phyloP scores from a whole-genome alignment of 1,140 invertebrate genomes.

The Drosophila eugracilis region DNA sequence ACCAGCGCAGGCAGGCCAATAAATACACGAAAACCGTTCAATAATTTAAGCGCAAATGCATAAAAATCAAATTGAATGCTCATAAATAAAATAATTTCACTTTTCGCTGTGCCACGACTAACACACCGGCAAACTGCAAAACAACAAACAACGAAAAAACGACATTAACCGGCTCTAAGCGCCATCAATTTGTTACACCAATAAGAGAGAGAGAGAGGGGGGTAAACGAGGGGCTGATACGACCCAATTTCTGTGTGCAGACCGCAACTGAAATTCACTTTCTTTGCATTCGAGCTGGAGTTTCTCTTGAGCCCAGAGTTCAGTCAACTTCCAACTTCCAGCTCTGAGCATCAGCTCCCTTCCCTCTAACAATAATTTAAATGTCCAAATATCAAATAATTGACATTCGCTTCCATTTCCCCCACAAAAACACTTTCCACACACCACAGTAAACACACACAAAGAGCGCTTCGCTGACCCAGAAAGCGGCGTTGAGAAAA shows the following conservation, averaged over 20 bases:
- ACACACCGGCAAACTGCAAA: constrained; percentile 1
- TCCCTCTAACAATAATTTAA: constrained; percentile 60
- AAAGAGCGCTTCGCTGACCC: constrained; percentile 65
- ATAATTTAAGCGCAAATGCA: constrained; percentile 50
- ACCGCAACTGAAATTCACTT: constrained; percentile 72
- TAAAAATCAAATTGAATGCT: constrained; percentile 53
- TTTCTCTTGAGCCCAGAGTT: constrained; percentile 65
- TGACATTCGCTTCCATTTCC: constrained; percentile 59
- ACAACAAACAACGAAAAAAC: constrained; percentile 3
- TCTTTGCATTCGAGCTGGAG: constrained; percentile 63
- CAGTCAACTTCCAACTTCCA: no score
- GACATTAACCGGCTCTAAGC: constrained; percentile 48
- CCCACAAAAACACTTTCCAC: constrained; percentile 66
- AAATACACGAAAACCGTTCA: constrained; percentile 37
- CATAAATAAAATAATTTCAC: constrained; percentile 60
- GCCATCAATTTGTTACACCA: constrained; percentile 64
- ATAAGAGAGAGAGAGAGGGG: not conserved
- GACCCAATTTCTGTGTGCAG: constrained; percentile 63
- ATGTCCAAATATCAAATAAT: constrained; percentile 75
- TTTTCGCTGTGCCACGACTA: constrained; percentile 20
- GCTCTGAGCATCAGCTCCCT: no score
- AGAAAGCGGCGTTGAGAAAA: constrained; percentile 59
- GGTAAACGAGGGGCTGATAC: constrained; percentile 9
- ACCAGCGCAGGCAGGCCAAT: constrained; percentile 24
- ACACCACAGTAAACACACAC: constrained; percentile 18